Base-by-base conservation (phyloP, 1,140 invertebrate species). In the Drosophila athabasca region DNA sequence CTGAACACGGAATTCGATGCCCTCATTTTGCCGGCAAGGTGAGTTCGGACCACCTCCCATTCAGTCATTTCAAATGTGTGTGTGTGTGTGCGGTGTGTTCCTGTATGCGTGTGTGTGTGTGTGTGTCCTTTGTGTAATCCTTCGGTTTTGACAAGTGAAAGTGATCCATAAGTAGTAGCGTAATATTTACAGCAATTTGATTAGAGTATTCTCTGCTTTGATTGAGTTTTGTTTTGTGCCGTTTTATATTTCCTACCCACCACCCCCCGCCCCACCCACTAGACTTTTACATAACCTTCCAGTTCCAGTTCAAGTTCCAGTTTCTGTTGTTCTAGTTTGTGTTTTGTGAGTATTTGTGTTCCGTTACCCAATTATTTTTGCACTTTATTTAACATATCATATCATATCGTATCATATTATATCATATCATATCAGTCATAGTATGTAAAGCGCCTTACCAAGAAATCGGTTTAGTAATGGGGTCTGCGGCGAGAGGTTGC, bases 21-120 rank as follows among this genome's bases (percentile, higher is more conserved):
- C 46, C 94, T 99, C 66, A 94, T 98, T 71, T 94, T 97, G 91
- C 97, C 97, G 72, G 97, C 97, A 90, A 97, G 97, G 97, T 98
- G 94, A 91, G 82, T 68, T 15, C 43, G 22, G 49, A 45, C 31
- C 43, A n/a, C 13, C 48, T n/a, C 51, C 24, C 58, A 39, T 43
- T 22, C 19, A 17, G 9, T 19, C 39, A 43, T 50, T 53, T 44
- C 53, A 59, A 24, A 45, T 64, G 15, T 35, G 50, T 39, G 50
- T 29, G 52, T 73, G 17, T n/a, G 65, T 39, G 52, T 70, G 48
- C 17, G 48, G 44, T 44, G 44, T 17, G 50, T 29, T 24, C 53
- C 43, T 13, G 59, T 7, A 22, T 46, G 41, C 11, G 53, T 50
- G 35, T 48, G 52, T 62, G 58, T 26, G 58, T 62, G 58, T 53